A percentile compares a stretch with the other conserved stretches of the same genome.
phyloP scores from a whole-genome alignment of 2,888 invertebrate species.

The Parasteatoda lunata region DNA sequence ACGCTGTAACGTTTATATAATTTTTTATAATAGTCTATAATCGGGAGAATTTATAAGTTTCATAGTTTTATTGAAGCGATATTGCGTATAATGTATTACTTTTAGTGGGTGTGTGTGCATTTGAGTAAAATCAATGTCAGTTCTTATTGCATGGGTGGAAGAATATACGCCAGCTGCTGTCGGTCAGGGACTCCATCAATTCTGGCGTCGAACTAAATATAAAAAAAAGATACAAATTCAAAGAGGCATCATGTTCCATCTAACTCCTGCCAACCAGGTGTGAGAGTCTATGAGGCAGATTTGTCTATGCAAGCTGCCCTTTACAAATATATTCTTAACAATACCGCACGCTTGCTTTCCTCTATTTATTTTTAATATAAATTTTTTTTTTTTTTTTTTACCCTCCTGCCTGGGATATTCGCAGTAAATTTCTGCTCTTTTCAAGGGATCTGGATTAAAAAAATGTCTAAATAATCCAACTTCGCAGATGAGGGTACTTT shows the following conservation, averaged over 20 bases:
- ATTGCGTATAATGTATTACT: too few relatives aligned
- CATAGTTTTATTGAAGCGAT: too few relatives aligned
- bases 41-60: too few relatives aligned
- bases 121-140: not conserved
- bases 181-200: not conserved
- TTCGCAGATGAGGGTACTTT: too few relatives aligned
- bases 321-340: not conserved
- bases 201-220: not conserved
- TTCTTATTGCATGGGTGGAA: not conserved
- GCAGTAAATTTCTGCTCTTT: not conserved
- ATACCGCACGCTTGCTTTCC: not conserved
- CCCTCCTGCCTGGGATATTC: not conserved
- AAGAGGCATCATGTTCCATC: not conserved
- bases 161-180: not conserved
- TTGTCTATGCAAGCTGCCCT: not conserved
- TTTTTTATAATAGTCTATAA: too few relatives aligned
- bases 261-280: constrained; percentile 5
- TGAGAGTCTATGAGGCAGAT: not conserved
- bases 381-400: not conserved
- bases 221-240: not conserved
- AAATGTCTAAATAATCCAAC: too few relatives aligned
- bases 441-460: not conserved
- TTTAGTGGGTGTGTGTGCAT: too few relatives aligned
- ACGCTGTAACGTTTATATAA: too few relatives aligned
- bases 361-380: not conserved